Conservation (phyloP, 2,113 vertebrate genomes). For the Paraplagusia blochii region DNA sequence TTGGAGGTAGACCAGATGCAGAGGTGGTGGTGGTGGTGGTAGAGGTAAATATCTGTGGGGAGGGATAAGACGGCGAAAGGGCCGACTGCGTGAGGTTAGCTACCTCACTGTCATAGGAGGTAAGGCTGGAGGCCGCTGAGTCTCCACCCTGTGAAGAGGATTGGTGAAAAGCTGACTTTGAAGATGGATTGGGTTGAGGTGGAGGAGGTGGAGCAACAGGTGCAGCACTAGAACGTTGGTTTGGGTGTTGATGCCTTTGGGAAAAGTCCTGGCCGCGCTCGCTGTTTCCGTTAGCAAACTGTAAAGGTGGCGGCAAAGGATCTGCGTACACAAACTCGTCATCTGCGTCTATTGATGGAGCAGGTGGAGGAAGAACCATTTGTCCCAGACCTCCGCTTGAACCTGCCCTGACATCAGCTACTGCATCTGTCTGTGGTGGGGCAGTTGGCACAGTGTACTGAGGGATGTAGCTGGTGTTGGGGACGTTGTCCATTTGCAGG, state of each 20-base stretch:
- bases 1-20: constrained; percentile 38
- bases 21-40: constrained; percentile 51
- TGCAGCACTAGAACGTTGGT: constrained; percentile 41
- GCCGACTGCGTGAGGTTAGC: constrained; percentile 87
- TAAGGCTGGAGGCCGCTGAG: constrained; percentile 88
- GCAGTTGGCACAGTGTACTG: constrained; percentile 67
- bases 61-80: constrained; percentile 72
- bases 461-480: constrained; percentile 61
- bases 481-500: constrained; percentile 68
- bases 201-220: constrained; percentile 49
- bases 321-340: constrained; percentile 91
- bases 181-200: constrained; percentile 43
- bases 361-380: constrained; percentile 86
- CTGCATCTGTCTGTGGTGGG: constrained; percentile 40
- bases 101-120: constrained; percentile 92
- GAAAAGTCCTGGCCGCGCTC: constrained; percentile 55
- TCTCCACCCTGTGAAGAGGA: constrained; percentile 78
- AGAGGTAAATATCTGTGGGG: constrained; percentile 65
- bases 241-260: constrained; percentile 52
- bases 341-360: constrained; percentile 86
- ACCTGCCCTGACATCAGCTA: constrained; percentile 35
- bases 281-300: constrained; percentile 87
- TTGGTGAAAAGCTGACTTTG: constrained; percentile 46
- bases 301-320: constrained; percentile 86
- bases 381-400: constrained; percentile 73